phyloP scores from a whole-genome alignment of 2,113 vertebrate species.

The Microtus richardsoni region DNA sequence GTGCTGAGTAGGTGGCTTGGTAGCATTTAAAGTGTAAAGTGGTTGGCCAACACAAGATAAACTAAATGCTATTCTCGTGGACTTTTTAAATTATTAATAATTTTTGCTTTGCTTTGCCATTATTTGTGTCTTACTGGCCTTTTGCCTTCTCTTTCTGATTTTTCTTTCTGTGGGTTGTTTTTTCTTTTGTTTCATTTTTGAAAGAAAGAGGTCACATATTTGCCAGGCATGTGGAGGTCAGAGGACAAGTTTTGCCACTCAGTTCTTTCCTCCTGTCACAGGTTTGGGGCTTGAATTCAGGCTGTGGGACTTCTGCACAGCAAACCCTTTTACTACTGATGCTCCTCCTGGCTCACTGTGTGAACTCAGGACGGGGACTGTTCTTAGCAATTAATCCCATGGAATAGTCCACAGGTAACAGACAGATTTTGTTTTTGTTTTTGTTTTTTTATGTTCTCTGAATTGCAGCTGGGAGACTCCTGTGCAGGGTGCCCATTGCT shows the following conservation, averaged over 20 bases:
- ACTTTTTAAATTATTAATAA: not conserved
- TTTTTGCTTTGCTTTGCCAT: not conserved
- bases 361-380: not conserved
- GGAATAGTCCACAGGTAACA: not conserved
- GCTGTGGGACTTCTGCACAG: too few relatives aligned
- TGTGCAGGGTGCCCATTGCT: not conserved
- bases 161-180: not conserved
- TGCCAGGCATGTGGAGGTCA: too few relatives aligned
- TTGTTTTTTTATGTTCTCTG: not conserved
- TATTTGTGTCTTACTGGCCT: not conserved
- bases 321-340: not conserved
- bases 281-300: not conserved
- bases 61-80: not conserved
- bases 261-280: not conserved
- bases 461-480: not conserved
- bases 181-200: not conserved
- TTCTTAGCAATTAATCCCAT: not conserved
- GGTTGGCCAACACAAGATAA: not conserved
- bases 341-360: not conserved
- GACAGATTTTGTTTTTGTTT: not conserved
- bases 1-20: not conserved
- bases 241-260: not conserved
- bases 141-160: not conserved
- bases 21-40: too few relatives aligned
- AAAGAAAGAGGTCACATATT: not conserved